Evolutionary conservation across 2,888 invertebrate species (phyloP), one percentile per base, ranked within the genome.

Genomic region (Onthophagus sagittarius): DNA sequence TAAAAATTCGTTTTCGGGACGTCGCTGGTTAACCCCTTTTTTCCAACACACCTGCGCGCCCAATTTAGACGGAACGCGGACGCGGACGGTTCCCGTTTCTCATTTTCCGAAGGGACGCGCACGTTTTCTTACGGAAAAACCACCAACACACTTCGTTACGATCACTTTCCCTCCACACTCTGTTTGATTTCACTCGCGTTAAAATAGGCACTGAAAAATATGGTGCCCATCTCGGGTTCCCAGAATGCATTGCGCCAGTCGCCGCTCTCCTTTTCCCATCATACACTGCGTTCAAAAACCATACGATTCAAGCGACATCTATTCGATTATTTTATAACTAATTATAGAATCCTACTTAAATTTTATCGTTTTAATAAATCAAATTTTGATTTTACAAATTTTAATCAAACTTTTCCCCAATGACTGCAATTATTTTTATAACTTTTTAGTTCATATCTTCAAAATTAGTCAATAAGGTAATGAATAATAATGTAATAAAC

Each of bases 211-310:
- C 86, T 86, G 86, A 87, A 88, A 88, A 88, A 88, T 86, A 86
- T 88, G 87, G 88, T 87, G 87, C 86, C 87, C 86, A 86, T 87
- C 82, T 79, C 73, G 85, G 84, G 84, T 86, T 86, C 87, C 88
- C 88, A 87, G 86, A 86, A 88, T 85, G 84, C 87, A 83, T 86
- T 86, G 86, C 86, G 86, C 81, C 75, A 75, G 74, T 77, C 75
- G 77, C 76, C 75, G 72, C 73, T 73, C 74, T 71, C 71, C 39
- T 32, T 70, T 70, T 69, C 83, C 83, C 80, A 82, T 82, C 82
- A 80, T 23, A 23, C 23, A 81, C 79, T 79, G 80, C 81, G 79
- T 79, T 63, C 71, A 73, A 73, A 73, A 71, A 23, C 23, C 23
- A 2, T 23, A 23, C 23, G 23, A 33, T 11, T n/a, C n/a, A 2